Base-by-base conservation (phyloP, 2,113 vertebrate species). In the Malurus melanocephalus region DNA sequence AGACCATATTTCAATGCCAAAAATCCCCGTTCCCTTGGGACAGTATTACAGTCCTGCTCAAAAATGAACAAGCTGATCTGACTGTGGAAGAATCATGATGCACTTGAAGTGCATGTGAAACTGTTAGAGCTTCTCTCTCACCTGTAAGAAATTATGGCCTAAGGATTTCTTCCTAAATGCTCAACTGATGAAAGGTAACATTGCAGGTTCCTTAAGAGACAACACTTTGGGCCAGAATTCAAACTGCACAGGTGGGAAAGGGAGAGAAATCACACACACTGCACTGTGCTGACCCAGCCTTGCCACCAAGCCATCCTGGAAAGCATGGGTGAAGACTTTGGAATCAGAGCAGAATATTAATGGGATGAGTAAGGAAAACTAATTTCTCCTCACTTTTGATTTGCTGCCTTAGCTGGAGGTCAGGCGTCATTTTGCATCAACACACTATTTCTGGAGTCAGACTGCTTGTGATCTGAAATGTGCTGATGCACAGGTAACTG, bases 401-500 rank as follows among this genome's bases (percentile, higher is more conserved):
- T 88, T 88, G 84, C 51, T 64, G 75, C 66, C 21, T 79, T 72
- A 55, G 15, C 32, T 51, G 53, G 35, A 64, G 66, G 32, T 8
- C 43, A 35, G 59, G 35, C 64, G 59, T 71, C 17, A 10, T 64
- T 86, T 79, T 51, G 66, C 66, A 65, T 57, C 67, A 55, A 49
- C 51, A 65, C 75, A 27, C 59, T 87, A 51, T 87, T 79, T 87
- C 84, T 87, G 84, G 84, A 64, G 66, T 28, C 59, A 43, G 26
- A 9, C 43, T 35, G 59, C 35, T 45, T 72, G 35, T n/a, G 59
- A 8, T 40, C 12, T n/a, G 11, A 79, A 57, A 87, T 14, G 43
- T 87, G 85, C 85, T 87, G 66, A 85, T 48, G 48, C 69, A 68
- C 32, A 82, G 35, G 49, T 55, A 88, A 81, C 77, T 68, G 85